These are phyloP conservation scores for Hyppa rectilinea DNA, from an alignment of 2,888 invertebrate genomes.

Conservation along the genomic window DNA sequence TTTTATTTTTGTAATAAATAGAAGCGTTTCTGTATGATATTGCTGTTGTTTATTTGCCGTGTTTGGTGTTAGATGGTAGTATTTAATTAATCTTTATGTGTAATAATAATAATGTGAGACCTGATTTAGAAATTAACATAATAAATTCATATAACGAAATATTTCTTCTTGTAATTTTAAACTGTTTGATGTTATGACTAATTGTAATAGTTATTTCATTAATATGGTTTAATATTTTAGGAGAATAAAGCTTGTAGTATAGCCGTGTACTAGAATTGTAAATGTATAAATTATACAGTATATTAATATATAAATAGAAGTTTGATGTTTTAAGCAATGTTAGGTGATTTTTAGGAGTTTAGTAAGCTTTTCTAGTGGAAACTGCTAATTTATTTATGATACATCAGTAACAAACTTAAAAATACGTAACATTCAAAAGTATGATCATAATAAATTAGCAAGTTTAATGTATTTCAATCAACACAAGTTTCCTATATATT, in stretches of 20 bases:
- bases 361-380: conserved; percentile 75
- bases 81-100: conserved; percentile 62
- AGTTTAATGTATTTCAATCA: conserved; percentile 57
- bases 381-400: conserved; percentile 72
- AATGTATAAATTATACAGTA: conserved; percentile 66
- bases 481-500: conserved; percentile 65
- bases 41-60: conserved; percentile 83
- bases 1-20: conserved; percentile 56
- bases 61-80: conserved; percentile 86
- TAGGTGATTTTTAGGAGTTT: conserved; percentile 75
- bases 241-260: conserved; percentile 72
- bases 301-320: conserved; percentile 75
- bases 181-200: conserved; percentile 67
- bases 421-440: background rate
- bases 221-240: conserved; percentile 58
- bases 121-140: conserved; percentile 77
- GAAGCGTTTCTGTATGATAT: conserved; percentile 81
- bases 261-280: conserved; percentile 71
- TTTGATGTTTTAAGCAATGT: conserved; percentile 81
- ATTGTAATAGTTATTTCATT: conserved; percentile 58
- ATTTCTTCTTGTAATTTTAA: conserved; percentile 62
- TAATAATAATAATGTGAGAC: conserved; percentile 76
- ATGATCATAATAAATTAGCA: conserved; percentile 45
- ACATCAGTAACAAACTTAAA: background rate
- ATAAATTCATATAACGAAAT: conserved; percentile 58